Evolutionary conservation across 2,888 invertebrate species (phyloP).

Genomic region (Aricia artaxerxes): DNA sequence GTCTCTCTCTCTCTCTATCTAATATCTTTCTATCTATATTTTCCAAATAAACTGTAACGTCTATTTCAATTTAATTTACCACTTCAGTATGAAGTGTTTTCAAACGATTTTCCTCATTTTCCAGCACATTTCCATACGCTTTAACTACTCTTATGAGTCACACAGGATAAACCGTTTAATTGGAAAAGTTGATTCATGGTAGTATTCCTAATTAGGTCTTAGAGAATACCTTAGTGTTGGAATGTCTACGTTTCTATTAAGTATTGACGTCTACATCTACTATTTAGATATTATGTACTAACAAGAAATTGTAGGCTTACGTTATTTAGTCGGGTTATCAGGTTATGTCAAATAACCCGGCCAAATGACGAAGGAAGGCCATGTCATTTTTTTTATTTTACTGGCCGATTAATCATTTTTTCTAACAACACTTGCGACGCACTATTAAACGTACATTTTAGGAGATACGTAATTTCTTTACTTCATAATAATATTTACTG

Average conservation of each 20-base stretch:
- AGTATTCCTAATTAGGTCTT: slow-evolving; percentile 1
- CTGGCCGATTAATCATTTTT: too few relatives aligned
- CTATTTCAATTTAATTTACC: neutral
- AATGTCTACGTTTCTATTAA: neutral
- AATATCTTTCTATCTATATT: too few relatives aligned
- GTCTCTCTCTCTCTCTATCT: too few relatives aligned
- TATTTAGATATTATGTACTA: neutral
- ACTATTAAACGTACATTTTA: neutral
- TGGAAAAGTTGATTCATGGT: slow-evolving; percentile 29
- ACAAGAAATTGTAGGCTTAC: too few relatives aligned
- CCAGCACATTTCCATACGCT: slow-evolving; percentile 3
- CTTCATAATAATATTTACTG: too few relatives aligned
- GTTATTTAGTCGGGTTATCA: too few relatives aligned
- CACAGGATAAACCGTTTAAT: slow-evolving; percentile 14
- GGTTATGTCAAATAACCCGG: too few relatives aligned
- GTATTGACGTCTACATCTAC: neutral
- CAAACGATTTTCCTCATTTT: neutral
- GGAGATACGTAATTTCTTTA: too few relatives aligned
- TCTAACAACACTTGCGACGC: neutral
- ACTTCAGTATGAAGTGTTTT: neutral
- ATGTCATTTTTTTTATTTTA: too few relatives aligned
- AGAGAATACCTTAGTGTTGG: neutral
- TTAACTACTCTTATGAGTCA: neutral
- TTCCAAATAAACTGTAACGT: neutral
- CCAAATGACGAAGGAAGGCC: too few relatives aligned